Evolutionary conservation across 2,888 invertebrate species (phyloP).

Genomic region (Clunio marinus): DNA sequence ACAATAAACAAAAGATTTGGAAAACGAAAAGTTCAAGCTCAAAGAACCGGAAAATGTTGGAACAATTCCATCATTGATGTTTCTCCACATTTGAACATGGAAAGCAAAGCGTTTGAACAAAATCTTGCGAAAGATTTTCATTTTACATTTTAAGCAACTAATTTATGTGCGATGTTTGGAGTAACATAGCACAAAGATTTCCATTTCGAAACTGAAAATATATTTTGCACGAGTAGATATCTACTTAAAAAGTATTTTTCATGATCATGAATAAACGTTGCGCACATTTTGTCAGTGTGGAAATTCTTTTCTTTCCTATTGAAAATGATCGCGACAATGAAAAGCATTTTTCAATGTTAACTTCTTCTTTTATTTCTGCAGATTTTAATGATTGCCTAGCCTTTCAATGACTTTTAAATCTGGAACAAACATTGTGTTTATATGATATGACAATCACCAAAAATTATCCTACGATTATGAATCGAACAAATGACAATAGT

Average conservation of each 20-base stretch:
- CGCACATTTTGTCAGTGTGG: neutral
- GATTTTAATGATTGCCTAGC: constrained; percentile 25
- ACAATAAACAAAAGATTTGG: neutral
- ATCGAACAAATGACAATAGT: constrained; percentile 37
- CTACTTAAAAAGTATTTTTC: neutral
- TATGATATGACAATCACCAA: constrained; percentile 27
- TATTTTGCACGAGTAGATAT: neutral
- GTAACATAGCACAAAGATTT: too few relatives aligned
- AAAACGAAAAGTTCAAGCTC: constrained; percentile 39
- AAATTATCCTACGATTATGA: constrained; percentile 12
- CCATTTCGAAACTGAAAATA: constrained; percentile 9
- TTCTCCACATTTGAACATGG: neutral
- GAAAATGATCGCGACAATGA: too few relatives aligned
- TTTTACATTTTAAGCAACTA: constrained; percentile 5
- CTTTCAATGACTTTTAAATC: constrained; percentile 29
- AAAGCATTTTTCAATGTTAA: neutral
- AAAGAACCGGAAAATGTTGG: constrained; percentile 31
- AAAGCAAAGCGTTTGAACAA: neutral
- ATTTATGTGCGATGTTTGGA: neutral
- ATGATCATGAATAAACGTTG: neutral
- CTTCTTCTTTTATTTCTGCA: neutral
- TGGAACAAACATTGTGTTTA: constrained; percentile 26
- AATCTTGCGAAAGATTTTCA: neutral
- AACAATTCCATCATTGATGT: neutral
- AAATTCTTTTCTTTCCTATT: neutral